Percentiles rank a stretch among this genome's conserved stretches.
Evolutionary conservation across 1,140 invertebrate species (phyloP).

Genomic region (Atta cephalotes): DNA sequence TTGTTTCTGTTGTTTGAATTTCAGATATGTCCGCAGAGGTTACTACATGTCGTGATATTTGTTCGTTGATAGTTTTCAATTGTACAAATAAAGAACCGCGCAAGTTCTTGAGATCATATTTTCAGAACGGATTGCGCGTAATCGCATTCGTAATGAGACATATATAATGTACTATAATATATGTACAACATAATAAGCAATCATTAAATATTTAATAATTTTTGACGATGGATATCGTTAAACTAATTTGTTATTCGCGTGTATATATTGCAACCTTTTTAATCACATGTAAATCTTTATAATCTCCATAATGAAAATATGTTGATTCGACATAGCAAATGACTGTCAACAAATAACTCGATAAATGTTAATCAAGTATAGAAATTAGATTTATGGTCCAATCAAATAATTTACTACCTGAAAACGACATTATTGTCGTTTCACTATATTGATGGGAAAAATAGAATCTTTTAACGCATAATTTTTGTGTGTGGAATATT

Average conservation of each 20-base stretch:
- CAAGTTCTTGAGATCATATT: no score
- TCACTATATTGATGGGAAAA: not conserved
- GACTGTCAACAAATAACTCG: not conserved
- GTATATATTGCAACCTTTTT: not conserved
- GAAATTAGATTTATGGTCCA: not conserved
- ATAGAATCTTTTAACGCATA: not conserved
- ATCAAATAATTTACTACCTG: not conserved
- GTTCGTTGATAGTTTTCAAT: constrained; percentile 21
- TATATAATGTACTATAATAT: no score
- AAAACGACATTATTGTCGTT: not conserved
- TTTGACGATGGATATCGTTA: not conserved
- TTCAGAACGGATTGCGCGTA: not conserved
- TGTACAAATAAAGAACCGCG: not conserved
- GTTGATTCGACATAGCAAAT: not conserved
- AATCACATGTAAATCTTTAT: not conserved
- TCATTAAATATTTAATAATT: constrained; percentile 2
- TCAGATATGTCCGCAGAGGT: constrained; percentile 19
- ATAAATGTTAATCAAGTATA: constrained; percentile 5
- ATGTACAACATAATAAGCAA: not conserved
- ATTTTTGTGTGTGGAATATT: not conserved
- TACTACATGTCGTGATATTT: not conserved
- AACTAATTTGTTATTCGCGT: not conserved
- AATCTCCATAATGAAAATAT: not conserved
- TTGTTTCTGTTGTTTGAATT: constrained; percentile 57
- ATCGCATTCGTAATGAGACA: not conserved